Evolutionary conservation across 1,140 invertebrate species (phyloP), one percentile per base, ranked within the genome.

Genomic region (Drosophila quadrilineata): DNA sequence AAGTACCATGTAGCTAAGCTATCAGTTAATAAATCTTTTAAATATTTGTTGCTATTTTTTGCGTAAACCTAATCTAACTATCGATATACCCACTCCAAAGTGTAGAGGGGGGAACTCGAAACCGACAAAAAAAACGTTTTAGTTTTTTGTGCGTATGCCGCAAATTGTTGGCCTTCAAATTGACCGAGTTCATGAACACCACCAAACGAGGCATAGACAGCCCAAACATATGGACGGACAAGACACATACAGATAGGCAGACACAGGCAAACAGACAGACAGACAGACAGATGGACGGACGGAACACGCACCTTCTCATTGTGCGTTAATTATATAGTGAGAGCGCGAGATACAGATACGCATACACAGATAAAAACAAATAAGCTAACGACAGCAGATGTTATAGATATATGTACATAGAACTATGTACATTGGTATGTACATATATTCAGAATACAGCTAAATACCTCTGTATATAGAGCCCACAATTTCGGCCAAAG

Each of bases 111-210:
- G 16, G 14, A 62, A 31, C 17, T 29, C 10, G 24, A 45, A 65
- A 17, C 43, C 36, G 53, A 67, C 45, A 59, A 62, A 36, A 58
- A 69, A 72, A 68, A 63, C 49, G 48, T 36, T 50, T 49, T 19
- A 22, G 26, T 72, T 82, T 82, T 71, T 74, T 77, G 66, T 82
- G 77, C 77, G 77, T 84, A 77, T 45, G 74, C 73, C 77, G 73
- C 77, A 77, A 82, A 82, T 84, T 71, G 77, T 85, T 82, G 77
- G 77, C 77, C 77, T 82, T 82, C 77, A 77, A 85, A 63, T 84
- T 84, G 77, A 84, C 77, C 77, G 77, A 84, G 77, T 84, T 84
- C 77, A 84, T 84, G 79, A 84, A 84, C 77, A 56, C 58, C 50
- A 63, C 35, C 54, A 62, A 67, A 48, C 46, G 49, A 29, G 46